phyloP scores from a whole-genome alignment of 2,113 vertebrate genomes.

The Myotis brandtii region DNA sequence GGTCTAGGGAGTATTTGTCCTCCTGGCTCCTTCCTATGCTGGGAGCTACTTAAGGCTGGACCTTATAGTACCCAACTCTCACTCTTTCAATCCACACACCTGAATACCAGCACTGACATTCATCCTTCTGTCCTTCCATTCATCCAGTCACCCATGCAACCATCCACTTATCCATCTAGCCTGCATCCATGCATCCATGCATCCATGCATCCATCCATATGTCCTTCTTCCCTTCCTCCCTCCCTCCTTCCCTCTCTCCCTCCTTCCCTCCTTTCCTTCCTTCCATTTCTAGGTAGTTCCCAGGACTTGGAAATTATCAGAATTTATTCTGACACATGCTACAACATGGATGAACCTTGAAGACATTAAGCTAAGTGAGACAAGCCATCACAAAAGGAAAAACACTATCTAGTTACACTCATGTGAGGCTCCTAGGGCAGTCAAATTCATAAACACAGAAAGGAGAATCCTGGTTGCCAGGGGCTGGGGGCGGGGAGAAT shows the following conservation, averaged over 20 bases:
- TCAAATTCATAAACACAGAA: neutral
- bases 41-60: neutral
- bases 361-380: neutral
- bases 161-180: no score
- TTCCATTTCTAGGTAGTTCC: neutral
- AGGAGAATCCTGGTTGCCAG: neutral
- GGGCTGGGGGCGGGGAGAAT: neutral
- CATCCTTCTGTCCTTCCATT: neutral
- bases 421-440: neutral
- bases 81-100: neutral
- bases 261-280: no score
- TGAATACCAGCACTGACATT: neutral
- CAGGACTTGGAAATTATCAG: neutral
- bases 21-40: neutral
- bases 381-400: neutral
- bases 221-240: rapidly evolving
- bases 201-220: rapidly evolving
- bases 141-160: no score
- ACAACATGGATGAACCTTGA: neutral
- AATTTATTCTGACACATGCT: neutral
- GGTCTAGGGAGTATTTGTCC: neutral
- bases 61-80: neutral
- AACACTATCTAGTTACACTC: no score
- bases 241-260: rapidly evolving
- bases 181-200: no score